Percentiles rank a stretch among this genome's conserved stretches.
These are phyloP conservation scores for Otolemur garnettii DNA, from an alignment of 2,113 vertebrate species.

Conservation along the genomic window DNA sequence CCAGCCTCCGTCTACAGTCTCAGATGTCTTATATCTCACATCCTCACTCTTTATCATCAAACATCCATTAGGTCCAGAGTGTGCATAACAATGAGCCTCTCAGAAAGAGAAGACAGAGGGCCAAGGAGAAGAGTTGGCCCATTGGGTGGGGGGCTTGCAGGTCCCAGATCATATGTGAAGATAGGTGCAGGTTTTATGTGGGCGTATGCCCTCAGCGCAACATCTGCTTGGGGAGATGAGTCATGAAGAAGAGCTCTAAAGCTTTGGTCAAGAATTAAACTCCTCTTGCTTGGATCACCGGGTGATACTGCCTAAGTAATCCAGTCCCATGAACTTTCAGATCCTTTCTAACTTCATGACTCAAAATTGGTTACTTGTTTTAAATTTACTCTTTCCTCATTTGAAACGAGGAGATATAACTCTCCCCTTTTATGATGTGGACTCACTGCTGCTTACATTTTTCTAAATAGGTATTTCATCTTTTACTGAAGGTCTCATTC, in stretches of 20 bases:
- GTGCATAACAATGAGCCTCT: neutral
- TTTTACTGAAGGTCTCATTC: neutral
- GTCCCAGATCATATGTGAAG: neutral
- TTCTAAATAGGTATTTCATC: neutral
- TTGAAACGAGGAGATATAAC: neutral
- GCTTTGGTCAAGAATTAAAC: neutral
- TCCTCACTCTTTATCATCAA: neutral
- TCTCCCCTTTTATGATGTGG: neutral
- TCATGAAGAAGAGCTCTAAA: no score
- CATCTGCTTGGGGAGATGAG: accelerated
- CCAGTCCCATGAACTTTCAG: neutral
- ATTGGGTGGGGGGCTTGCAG: neutral
- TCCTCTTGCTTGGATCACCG: neutral
- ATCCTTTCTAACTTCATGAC: neutral
- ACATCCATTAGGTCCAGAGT: neutral
- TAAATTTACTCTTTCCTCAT: neutral
- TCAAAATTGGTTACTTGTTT: neutral
- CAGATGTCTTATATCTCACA: neutral
- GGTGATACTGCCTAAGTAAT: neutral
- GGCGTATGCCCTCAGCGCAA: neutral
- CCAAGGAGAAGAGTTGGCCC: neutral
- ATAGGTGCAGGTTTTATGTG: neutral
- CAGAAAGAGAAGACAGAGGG: neutral
- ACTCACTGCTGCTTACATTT: neutral
- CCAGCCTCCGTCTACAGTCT: neutral